phyloP scores from a whole-genome alignment of 2,888 invertebrate species.

The Metacarcinus magister region DNA sequence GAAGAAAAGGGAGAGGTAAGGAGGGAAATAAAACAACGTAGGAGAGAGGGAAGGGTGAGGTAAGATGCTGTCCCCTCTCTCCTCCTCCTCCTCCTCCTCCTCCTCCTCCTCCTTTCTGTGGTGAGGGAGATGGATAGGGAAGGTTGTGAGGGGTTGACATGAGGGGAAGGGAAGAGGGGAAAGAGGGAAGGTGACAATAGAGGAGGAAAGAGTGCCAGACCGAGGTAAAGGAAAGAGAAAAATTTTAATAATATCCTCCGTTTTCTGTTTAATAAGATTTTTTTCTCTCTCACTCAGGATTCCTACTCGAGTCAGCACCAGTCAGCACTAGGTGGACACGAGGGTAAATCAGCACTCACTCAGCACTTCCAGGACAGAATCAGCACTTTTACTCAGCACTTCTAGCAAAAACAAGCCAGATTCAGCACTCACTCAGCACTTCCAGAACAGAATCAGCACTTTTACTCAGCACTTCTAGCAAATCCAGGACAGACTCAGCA shows the following conservation, averaged over 20 bases:
- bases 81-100: conserved; percentile 5
- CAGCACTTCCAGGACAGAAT: neutral
- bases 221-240: too few relatives aligned
- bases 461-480: neutral
- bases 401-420: too few relatives aligned
- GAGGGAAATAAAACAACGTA: neutral
- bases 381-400: neutral
- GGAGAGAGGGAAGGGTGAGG: too few relatives aligned
- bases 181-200: neutral
- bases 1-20: neutral
- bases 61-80: neutral
- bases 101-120: conserved; percentile 26
- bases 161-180: neutral
- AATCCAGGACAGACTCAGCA: neutral
- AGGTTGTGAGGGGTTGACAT: neutral
- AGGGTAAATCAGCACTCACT: conserved; percentile 7
- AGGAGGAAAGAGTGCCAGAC: neutral
- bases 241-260: too few relatives aligned
- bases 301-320: neutral
- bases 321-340: neutral
- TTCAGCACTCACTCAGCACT: neutral
- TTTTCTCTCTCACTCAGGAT: neutral
- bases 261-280: neutral
- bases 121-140: neutral
- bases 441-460: neutral